Evolutionary conservation across 2,113 vertebrate genomes (phyloP), one percentile per base, ranked within the genome.

Genomic region (Colistium nudipinnis): DNA sequence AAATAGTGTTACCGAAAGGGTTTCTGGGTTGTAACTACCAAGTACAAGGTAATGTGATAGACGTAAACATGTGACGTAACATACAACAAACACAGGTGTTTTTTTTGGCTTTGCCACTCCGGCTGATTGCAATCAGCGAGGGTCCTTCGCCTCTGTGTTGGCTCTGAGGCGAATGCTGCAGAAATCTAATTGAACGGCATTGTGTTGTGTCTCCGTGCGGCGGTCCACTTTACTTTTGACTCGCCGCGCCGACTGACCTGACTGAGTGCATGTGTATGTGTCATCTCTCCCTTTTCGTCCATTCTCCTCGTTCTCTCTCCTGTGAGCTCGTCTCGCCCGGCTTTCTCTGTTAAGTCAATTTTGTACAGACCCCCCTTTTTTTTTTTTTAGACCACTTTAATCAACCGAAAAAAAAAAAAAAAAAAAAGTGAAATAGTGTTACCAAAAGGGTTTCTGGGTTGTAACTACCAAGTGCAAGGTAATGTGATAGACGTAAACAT

Each of bases 91-190:
- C n/a, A n/a, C n/a, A n/a, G n/a, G n/a, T n/a, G n/a, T n/a, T n/a
- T n/a, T n/a, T n/a, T n/a, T n/a, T n/a, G n/a, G n/a, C n/a, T n/a
- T n/a, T 77, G 66, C 71, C 83, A 90, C 87, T 91, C 89, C 78
- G 80, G 65, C 77, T 90, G 91, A 92, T 89, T 90, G 79, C 86
- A 88, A 87, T 91, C 85, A 88, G 80, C 38, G 57, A 59, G 30
- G 67, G 52, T 77, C 74, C 70, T 55, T 80, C 24, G 64, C 70
- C 63, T 74, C 64, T 64, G 76, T 43, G 71, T 63, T 62, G 65
- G 49, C 53, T 77, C 71, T 70, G 63, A 77, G 48, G 84, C 67
- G 65, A 77, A 86, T 41, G 67, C 76, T 64, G 70, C 78, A 39
- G 51, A 67, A 86, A 89, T 86, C 76, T 83, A 86, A 90, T 89